Base-by-base conservation (phyloP, 2,888 invertebrate species). In the Ellobium chinense region DNA sequence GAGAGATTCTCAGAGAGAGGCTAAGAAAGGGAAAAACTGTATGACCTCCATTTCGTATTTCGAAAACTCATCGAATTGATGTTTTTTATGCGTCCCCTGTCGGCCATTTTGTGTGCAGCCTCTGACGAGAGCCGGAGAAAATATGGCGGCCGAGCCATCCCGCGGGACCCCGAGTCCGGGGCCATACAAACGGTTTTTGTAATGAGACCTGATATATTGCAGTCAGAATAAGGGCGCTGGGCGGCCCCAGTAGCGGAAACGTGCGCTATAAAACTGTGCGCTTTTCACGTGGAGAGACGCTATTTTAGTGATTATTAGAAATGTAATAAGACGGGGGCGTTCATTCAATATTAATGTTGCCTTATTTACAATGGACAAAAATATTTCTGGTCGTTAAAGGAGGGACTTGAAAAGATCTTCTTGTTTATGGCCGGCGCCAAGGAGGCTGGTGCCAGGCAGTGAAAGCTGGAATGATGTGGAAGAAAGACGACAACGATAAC, bases 141-240 rank as follows among this genome's bases (percentile, higher is more conserved):
- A 62, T 36, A 58, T 62, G 62, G 73, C 39, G 12, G 18, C 62
- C 1, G 9, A 12, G 62, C 9, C 12, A 27, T 62, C 62, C 31
- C 73, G 1, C 29, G 62, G n/a, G 62, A 39, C 18, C 1, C 5
- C 46, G 29, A 29, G 12, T 37, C 62, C 21, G 37, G 36, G 73
- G 39, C 60, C 62, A 63, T 29, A 27, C 62, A 29, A 46, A 62
- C 39, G 29, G 62, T 37, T 62, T 36, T 62, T 37, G 39, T 62
- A 62, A 62, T 62, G 39, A 27, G 62, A 74, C 36, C 29, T 62
- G 73, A 63, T 36, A 39, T 63, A 74, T 62, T 36, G 73, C 70
- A 34, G 54, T 36, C n/a, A 34, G 29, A 36, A 21, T 21, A 39
- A 14, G 39, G 12, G 14, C 24, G 9, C 54, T 56, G 18, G 5